Evolutionary conservation across 2,888 invertebrate genomes (phyloP).

Genomic region (Adelognathus sp.): DNA sequence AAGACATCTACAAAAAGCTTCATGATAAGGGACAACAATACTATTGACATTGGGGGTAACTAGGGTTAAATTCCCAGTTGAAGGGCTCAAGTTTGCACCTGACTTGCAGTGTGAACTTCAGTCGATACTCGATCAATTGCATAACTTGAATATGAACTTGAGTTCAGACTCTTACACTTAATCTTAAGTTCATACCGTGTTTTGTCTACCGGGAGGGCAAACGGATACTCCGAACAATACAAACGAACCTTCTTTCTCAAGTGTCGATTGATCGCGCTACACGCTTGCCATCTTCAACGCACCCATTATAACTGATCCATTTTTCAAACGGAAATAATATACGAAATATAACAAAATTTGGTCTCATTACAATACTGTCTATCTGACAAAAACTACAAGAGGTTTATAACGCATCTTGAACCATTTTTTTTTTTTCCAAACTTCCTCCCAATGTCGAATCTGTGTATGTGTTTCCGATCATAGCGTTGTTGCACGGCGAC

Average conservation of each 20-base stretch:
- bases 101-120: not conserved
- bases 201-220: not conserved
- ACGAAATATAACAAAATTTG: not conserved
- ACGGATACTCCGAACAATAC: not conserved
- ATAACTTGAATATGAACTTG: not conserved
- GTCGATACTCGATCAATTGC: not conserved
- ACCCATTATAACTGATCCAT: not conserved
- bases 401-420: not conserved
- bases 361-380: slow-evolving; percentile 1
- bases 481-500: not conserved
- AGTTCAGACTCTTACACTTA: not conserved
- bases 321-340: not conserved
- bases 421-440: not conserved
- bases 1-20: too few species aligned
- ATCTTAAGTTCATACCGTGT: not conserved
- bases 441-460: not conserved
- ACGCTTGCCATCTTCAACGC: not conserved
- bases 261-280: not conserved
- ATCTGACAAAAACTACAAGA: not conserved
- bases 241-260: too few species aligned
- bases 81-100: not conserved
- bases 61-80: too few species aligned
- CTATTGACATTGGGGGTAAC: too few species aligned
- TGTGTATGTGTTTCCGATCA: not conserved
- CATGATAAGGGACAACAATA: too few species aligned